phyloP scores from a whole-genome alignment of 2,797 vertebrate genomes.

The Crax fasciolata region DNA sequence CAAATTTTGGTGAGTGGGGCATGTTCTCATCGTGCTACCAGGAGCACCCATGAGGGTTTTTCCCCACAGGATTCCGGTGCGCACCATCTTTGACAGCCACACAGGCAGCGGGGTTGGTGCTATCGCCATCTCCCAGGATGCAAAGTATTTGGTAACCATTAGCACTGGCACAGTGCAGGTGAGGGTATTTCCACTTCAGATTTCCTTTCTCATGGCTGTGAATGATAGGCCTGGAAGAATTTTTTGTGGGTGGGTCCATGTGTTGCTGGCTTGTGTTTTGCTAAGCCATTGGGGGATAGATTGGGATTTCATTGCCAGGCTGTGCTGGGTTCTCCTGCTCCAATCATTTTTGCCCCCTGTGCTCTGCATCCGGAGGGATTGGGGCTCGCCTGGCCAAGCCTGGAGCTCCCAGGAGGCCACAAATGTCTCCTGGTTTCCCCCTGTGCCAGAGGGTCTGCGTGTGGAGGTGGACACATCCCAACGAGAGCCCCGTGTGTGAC shows the following conservation, averaged over 20 bases:
- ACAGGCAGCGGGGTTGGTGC: slow-evolving; percentile 82
- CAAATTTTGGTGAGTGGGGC: background rate
- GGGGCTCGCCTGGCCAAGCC: background rate
- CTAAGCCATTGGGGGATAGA: background rate
- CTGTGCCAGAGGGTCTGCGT: slow-evolving; percentile 86
- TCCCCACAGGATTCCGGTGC: slow-evolving; percentile 89
- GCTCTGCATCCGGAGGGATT: background rate
- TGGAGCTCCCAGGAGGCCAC: background rate
- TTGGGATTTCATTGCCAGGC: background rate
- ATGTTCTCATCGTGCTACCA: background rate
- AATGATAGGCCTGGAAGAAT: no score
- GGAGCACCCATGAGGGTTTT: background rate
- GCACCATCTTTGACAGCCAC: slow-evolving; percentile 89
- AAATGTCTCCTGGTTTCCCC: background rate
- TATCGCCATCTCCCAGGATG: slow-evolving; percentile 87
- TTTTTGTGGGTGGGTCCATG: background rate
- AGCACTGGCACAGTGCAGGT: slow-evolving; percentile 88
- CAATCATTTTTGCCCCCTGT: background rate
- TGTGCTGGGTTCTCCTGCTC: background rate
- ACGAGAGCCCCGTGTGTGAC: slow-evolving; percentile 81
- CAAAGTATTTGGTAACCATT: slow-evolving; percentile 89
- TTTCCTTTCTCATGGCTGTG: fast-evolving
- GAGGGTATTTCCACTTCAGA: background rate
- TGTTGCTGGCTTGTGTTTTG: background rate
- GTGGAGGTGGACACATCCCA: slow-evolving; percentile 92